phyloP scores from a whole-genome alignment of 2,888 invertebrate genomes.

The Ophioninae sp. region DNA sequence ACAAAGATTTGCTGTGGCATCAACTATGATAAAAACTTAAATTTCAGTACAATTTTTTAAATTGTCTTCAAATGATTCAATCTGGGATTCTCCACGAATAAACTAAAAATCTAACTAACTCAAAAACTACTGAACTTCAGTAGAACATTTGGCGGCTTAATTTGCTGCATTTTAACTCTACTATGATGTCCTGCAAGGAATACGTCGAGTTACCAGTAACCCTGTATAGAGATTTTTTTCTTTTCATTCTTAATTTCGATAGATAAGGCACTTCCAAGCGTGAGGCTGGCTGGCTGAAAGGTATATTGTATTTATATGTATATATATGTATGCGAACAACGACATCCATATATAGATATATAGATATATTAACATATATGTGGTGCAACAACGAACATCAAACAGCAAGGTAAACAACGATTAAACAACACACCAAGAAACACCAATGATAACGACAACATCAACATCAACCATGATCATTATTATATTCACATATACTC shows the following conservation, averaged over 20 bases:
- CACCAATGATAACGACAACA: slow-evolving; percentile 80
- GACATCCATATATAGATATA: slow-evolving; percentile 51
- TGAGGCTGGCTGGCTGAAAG: slow-evolving; percentile 77
- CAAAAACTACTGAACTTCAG: no score
- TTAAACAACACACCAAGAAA: slow-evolving; percentile 80
- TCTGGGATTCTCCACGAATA: no score
- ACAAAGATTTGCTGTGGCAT: no score
- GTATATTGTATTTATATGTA: slow-evolving; percentile 49
- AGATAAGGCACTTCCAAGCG: slow-evolving; percentile 77
- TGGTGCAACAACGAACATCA: slow-evolving; percentile 81
- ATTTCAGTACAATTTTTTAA: no score
- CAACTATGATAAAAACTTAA: no score
- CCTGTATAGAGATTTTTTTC: no score
- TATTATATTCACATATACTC: slow-evolving; percentile 61
- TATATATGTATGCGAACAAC: slow-evolving; percentile 40
- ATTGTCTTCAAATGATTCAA: no score
- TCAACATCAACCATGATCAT: slow-evolving; percentile 79
- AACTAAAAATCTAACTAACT: no score
- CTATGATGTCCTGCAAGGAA: no score
- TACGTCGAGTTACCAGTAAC: no score
- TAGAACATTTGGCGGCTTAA: no score
- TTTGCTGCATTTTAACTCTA: no score
- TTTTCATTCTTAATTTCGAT: slow-evolving; percentile 57
- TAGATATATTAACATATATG: slow-evolving; percentile 66
- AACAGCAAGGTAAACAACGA: slow-evolving; percentile 80